Conservation (phyloP, 2,113 vertebrate species). For the Emydocephalus ijimae region DNA sequence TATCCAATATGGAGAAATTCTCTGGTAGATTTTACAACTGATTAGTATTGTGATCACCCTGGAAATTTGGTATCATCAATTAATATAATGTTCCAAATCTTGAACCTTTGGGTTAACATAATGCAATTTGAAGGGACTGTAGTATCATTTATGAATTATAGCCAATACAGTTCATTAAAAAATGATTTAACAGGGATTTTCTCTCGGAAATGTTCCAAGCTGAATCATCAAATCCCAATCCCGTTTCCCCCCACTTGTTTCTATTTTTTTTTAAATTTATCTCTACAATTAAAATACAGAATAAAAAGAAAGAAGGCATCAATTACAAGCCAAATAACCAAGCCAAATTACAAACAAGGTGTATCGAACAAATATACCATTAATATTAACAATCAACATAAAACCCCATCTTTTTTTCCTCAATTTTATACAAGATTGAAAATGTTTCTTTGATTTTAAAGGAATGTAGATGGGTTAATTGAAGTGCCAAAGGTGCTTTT, state of each 20-base stretch:
- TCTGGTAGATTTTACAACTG: not conserved
- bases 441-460: not conserved
- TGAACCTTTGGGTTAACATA: not conserved
- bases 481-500: not conserved
- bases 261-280: too few relatives aligned
- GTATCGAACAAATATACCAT: too few relatives aligned
- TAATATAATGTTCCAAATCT: not conserved
- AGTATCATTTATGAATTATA: not conserved
- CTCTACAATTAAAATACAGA: too few relatives aligned
- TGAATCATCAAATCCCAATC: not conserved
- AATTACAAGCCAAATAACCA: too few relatives aligned
- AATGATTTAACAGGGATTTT: too few relatives aligned
- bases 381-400: too few relatives aligned
- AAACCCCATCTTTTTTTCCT: too few relatives aligned
- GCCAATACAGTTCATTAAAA: not conserved
- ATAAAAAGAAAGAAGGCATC: too few relatives aligned
- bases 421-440: too few relatives aligned
- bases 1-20: too few relatives aligned
- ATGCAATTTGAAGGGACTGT: not conserved
- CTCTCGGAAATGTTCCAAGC: not conserved
- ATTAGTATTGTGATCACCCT: not conserved
- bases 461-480: not conserved
- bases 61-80: not conserved
- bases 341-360: too few relatives aligned
- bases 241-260: not conserved